Conservation (phyloP, 2,797 vertebrate species). For the Odontamblyopus rebecca region DNA sequence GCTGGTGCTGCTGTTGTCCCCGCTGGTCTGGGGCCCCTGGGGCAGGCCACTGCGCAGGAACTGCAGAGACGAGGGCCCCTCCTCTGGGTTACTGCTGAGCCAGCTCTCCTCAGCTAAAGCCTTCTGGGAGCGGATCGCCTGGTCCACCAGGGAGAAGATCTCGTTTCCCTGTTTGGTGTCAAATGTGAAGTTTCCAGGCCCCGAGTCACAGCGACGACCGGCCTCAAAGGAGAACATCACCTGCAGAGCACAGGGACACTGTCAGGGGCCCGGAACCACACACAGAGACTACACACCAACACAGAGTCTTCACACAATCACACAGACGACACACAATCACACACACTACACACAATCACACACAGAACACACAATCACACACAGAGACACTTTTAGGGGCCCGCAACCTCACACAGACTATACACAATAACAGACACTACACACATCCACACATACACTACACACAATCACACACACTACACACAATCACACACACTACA, state of each 20-base stretch:
- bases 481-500: too few relatives aligned
- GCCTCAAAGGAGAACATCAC: conserved; percentile 99
- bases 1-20: conserved; percentile 62
- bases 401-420: too few relatives aligned
- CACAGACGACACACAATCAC: too few relatives aligned
- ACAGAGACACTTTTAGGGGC: too few relatives aligned
- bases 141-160: conserved; percentile 91
- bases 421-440: too few relatives aligned
- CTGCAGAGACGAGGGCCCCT: conserved; percentile 62
- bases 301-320: too few relatives aligned
- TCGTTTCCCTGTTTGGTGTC: conserved; percentile 96
- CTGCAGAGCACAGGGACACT: conserved; percentile 62
- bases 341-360: too few relatives aligned
- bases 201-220: conserved; percentile 91
- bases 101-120: conserved; percentile 80
- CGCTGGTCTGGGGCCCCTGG: conserved; percentile 8
- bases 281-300: too few relatives aligned
- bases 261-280: too few relatives aligned
- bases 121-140: conserved; percentile 90
- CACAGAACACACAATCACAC: too few relatives aligned
- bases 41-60: conserved; percentile 52
- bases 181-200: conserved; percentile 97
- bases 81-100: conserved; percentile 75
- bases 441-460: too few relatives aligned
- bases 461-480: too few relatives aligned